Base-by-base conservation (phyloP, 2,113 vertebrate genomes). In the Dolichotis patagonum region DNA sequence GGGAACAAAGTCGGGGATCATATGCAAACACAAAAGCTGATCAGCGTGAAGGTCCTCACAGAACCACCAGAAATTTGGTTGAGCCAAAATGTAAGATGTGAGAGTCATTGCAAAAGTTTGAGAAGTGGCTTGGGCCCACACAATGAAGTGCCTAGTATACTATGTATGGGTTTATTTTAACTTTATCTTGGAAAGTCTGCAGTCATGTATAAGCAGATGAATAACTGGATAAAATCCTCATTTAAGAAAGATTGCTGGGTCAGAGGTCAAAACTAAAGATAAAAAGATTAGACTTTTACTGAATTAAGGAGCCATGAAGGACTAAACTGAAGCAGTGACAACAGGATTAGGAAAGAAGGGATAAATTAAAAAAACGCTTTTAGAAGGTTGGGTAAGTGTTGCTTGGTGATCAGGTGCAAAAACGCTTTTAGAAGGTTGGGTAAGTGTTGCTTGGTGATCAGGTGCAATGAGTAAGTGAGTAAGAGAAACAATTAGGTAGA, bases 291-390 rank as follows among this genome's bases (percentile, higher is more conserved):
- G 38, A 41, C 20, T 89, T 93, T 86, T 86, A 83, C 30, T 83
- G 60, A 85, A 85, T 13, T 7, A 80, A n/a, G 38, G 60, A 95
- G 49, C 90, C 63, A 65, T 56, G 62, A 84, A 90, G 3, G 49
- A 13, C 32, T 56, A 85, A 54, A 2, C 10, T 54, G 67, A 88
- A 71, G 80, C 28, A 80, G 19, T 78, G n/a, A 16, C 62, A 58
- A 14, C 84, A 91, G 30, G n/a, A 46, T 85, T 82, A 95, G 17
- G 65, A 54, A 96, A 73, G 38, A 91, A 19, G 24, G 26, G n/a
- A 95, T 93, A 91, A 43, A 75, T 91, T 93, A n/a, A 35, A 14
- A 91, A 94, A 93, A 86, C 24, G 91, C 52, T 91, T 88, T 12
- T 94, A 94, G 52, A 38, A 75, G 32, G 1, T 73, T 49, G 43